Percentiles rank a stretch among this genome's conserved stretches.
Evolutionary conservation across 1,140 invertebrate genomes (phyloP).

Genomic region (Zaprionus gabonicus): DNA sequence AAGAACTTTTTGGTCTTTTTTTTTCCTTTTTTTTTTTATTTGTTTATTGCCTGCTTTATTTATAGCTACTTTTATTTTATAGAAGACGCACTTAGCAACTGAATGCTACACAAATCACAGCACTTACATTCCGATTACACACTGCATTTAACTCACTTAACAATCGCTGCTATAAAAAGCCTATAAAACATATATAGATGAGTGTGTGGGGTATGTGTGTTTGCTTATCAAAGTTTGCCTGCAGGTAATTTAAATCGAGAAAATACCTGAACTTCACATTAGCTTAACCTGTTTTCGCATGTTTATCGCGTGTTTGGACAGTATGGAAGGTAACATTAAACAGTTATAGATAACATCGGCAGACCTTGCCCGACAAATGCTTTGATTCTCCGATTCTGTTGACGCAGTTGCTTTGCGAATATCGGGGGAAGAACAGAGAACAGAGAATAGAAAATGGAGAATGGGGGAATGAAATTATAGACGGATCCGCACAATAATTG

Average conservation of each 20-base stretch:
- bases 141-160: not conserved
- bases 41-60: not conserved
- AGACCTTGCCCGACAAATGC: conserved; percentile 52
- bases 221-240: conserved; percentile 1
- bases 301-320: conserved; percentile 22
- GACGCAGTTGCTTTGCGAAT: conserved; percentile 30
- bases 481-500: conserved; percentile 21
- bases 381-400: conserved; percentile 49
- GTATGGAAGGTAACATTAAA: conserved; percentile 14
- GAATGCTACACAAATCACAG: not conserved
- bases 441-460: not conserved
- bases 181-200: not conserved
- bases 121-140: not conserved
- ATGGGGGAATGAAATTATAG: conserved; percentile 2
- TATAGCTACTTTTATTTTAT: not conserved
- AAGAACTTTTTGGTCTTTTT: conserved; percentile 61
- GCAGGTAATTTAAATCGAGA: not conserved
- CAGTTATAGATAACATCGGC: conserved; percentile 18
- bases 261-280: conserved; percentile 19
- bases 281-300: conserved; percentile 24
- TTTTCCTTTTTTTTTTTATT: conserved; percentile 5
- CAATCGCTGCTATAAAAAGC: not conserved
- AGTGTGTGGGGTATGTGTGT: not conserved
- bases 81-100: not conserved
- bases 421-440: not conserved